Percentiles rank a stretch among this genome's conserved stretches.
phyloP scores from a whole-genome alignment of 2,797 vertebrate species.

The Propithecus perrieri region DNA sequence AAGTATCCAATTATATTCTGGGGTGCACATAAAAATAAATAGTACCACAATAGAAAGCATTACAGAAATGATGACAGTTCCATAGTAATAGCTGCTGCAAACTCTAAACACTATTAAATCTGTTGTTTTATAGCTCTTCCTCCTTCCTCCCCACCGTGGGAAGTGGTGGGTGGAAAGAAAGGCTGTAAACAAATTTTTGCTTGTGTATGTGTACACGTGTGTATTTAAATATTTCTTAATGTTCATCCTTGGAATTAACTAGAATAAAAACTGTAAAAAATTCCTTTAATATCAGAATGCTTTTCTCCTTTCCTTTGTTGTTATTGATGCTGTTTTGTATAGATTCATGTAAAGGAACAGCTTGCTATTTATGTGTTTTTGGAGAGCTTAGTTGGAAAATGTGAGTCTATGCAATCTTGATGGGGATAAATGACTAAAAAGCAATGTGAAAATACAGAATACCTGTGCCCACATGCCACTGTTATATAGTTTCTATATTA shows the following conservation, averaged over 20 bases:
- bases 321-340: not conserved
- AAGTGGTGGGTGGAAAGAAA: not conserved
- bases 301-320: conserved; percentile 27
- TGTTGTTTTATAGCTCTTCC: not conserved
- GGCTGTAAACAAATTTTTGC: not conserved
- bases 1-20: conserved; percentile 69
- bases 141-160: no score
- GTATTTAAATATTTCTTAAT: conserved; percentile 21
- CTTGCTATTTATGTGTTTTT: conserved; percentile 13
- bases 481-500: not conserved
- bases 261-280: not conserved
- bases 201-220: not conserved
- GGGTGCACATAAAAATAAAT: conserved; percentile 63
- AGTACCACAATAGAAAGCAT: not conserved
- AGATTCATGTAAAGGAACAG: conserved; percentile 15
- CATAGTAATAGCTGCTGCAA: not conserved
- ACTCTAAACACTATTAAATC: not conserved
- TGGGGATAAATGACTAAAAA: not conserved
- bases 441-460: conserved; percentile 2
- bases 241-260: conserved; percentile 40
- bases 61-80: conserved; percentile 37
- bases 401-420: not conserved
- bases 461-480: not conserved
- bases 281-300: not conserved
- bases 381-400: not conserved